Base-by-base conservation (phyloP, 1,140 invertebrate species). In the Eueides isabella region DNA sequence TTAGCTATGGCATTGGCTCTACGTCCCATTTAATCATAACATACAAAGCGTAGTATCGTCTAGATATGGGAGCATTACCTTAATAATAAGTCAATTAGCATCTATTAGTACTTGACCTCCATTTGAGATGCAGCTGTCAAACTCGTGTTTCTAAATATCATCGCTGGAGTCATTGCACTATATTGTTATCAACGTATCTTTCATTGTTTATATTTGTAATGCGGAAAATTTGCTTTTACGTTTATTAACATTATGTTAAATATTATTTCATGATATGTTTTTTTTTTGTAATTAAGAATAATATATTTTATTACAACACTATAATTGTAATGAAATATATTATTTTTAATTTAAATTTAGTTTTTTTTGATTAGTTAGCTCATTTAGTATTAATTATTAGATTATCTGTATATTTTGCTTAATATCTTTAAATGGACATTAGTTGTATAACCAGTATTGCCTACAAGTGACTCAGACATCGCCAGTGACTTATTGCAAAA, bases 181-280 rank as follows among this genome's bases (percentile, higher is more conserved):
- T 55, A 55, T 55, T 11, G 48, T 6, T 26, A 55, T 55, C 23
- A 55, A 23, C 19, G 19, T 23, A 48, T 48, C 44, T 11, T 12
- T 14, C 11, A 26, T 26, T 48, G 41, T 48, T 55, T 55, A 55
- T 55, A 55, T 55, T 23, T 55, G 48, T 55, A 55, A 55, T 9
- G 48, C 48, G 48, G 48, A 55, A 55, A 55, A 55, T 55, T 55
- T 55, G 9, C 23, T 55, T 55, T 55, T 55, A 55, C 48, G 26
- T 55, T 55, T 55, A 26, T 55, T 55, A 19, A 55, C 23, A 55
- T 55, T 11, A 14, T 12, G 19, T 55, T 44, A 55, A 23, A 26
- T 26, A 55, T n/a, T 55, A 11, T 55, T 55, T 23, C 11, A 55
- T 55, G 48, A 55, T 55, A n/a, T n/a, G n/a, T n/a, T n/a, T n/a